Percentiles rank a stretch among this genome's conserved stretches.
Conservation (phyloP, 1,140 invertebrate genomes). For the Phymorhynchus buccinoides region DNA sequence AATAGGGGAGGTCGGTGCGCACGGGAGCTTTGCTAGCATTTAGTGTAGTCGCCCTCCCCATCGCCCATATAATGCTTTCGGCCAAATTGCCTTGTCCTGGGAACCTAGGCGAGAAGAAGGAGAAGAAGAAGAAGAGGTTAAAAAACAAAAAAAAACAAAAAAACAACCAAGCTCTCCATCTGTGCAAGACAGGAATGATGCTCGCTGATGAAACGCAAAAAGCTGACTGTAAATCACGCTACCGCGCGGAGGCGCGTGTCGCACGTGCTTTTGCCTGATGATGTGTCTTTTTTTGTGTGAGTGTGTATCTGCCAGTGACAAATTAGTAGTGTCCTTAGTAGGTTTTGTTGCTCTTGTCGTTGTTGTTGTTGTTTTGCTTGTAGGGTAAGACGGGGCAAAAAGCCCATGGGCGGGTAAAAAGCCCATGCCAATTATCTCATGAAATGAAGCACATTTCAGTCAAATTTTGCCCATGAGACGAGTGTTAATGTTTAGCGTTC, state of each 20-base stretch:
- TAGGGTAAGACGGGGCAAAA: too few species aligned
- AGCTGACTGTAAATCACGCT: background rate
- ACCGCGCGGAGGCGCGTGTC: background rate
- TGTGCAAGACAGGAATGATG: background rate
- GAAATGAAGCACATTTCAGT: too few species aligned
- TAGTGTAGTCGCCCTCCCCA: background rate
- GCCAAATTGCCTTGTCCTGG: constrained; percentile 5
- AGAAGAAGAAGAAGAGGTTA: background rate
- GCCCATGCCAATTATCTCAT: too few species aligned
- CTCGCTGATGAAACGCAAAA: background rate
- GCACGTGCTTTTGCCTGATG: background rate
- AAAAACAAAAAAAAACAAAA: too few species aligned
- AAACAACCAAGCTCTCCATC: too few species aligned
- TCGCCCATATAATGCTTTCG: background rate
- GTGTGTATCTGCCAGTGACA: constrained; percentile 1
- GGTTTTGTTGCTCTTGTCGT: background rate
- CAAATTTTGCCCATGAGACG: too few species aligned
- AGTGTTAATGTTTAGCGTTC: too few species aligned
- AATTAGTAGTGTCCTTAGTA: background rate
- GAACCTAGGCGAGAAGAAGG: background rate
- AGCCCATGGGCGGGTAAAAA: too few species aligned
- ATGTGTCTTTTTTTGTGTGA: constrained; percentile 3
- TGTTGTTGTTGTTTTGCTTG: background rate
- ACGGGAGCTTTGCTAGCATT: background rate
- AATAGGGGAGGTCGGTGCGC: background rate